phyloP scores from a whole-genome alignment of 1,140 invertebrate species.

The Coptotermes formosanus region DNA sequence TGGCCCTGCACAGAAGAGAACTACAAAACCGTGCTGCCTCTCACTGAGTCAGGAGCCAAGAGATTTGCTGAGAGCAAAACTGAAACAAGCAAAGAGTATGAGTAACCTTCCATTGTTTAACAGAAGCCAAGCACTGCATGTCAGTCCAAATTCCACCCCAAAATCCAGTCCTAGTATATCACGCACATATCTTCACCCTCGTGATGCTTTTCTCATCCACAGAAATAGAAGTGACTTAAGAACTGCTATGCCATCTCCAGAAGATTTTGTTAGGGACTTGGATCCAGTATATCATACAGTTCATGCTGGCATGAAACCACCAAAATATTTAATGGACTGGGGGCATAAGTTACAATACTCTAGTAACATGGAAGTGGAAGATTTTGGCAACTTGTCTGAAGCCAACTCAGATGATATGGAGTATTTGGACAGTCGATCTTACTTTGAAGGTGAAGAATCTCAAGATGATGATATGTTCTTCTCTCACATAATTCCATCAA shows the following conservation, averaged over 20 bases:
- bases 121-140: background rate
- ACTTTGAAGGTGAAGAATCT: slow-evolving; percentile 19
- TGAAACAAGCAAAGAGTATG: slow-evolving; percentile 33
- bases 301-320: slow-evolving; percentile 32
- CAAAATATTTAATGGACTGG: background rate
- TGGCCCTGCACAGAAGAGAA: background rate
- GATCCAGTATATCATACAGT: slow-evolving; percentile 33
- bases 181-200: background rate
- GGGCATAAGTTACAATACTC: background rate
- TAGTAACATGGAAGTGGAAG: background rate
- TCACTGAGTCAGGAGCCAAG: slow-evolving; percentile 22
- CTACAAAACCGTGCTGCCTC: background rate
- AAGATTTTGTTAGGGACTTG: background rate
- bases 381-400: background rate
- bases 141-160: background rate
- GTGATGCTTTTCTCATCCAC: background rate
- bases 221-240: background rate
- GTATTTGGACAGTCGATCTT: background rate
- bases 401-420: slow-evolving; percentile 21
- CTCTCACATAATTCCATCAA: slow-evolving; percentile 26
- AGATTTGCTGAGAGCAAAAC: slow-evolving; percentile 31
- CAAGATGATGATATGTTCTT: slow-evolving; percentile 25
- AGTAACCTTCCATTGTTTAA: slow-evolving; percentile 24
- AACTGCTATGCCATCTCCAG: background rate
- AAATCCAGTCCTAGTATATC: background rate